Evolutionary conservation across 2,113 vertebrate species (phyloP), one percentile per base, ranked within the genome.

Genomic region (Crotalus helleri): DNA sequence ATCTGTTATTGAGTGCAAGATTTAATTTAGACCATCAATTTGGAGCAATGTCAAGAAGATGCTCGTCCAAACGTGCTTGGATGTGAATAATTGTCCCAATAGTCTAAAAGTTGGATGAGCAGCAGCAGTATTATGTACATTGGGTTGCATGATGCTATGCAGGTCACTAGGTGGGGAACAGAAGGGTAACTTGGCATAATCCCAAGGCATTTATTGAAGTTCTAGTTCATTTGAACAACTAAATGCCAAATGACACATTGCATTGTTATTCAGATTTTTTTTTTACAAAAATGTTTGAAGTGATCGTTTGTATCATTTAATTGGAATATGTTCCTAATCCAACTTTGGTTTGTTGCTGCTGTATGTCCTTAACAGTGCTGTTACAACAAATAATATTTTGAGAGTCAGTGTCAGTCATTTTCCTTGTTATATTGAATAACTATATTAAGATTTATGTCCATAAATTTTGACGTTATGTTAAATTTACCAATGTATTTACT

Each of bases 41-140:
- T 93, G 93, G 93, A 93, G 86, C 93, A 55, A 92, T 49, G 91
- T 87, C 91, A 92, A 93, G 26, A 93, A 94, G 93, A 10, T 3
- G 2, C 57, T 64, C 51, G 46, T 33, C 92, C 91, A 49, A 8
- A 88, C 39, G 89, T 19, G 9, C 85, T 95, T 89, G 57, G 57
- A 44, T 33, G 58, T 90, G 69, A 92, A 92, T 59, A 33, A 53
- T 93, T 93, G 26, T 90, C 46, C 88, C 55, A 39, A 33, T 39
- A 15, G 55, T 86, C 21, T 46, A 93, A 85, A 44, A 26, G 53
- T 53, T 61, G 74, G 92, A 90, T 86, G 6, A 51, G 61, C 23
- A 69, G 46, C 19, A 39, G 19, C 69, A 59, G 46, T 39, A 19
- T 21, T 61, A 46, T 90, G 90, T 61, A 53, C 29, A 61, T 29